Base-by-base conservation (phyloP, 2,888 invertebrate species). In the Neria commutata region DNA sequence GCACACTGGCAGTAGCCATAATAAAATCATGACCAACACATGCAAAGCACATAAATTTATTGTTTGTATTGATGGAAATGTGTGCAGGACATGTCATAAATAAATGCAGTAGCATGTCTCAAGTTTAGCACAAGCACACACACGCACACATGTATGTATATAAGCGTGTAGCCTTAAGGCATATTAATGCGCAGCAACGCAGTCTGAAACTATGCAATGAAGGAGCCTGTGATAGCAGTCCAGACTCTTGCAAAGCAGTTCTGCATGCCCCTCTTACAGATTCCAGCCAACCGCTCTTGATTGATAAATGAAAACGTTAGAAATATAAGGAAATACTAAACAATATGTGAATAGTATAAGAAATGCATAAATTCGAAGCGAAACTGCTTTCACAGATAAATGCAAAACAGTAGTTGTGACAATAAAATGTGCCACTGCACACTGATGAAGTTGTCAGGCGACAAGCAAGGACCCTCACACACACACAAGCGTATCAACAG, bases 381-480 rank as follows among this genome's bases (percentile, higher is more conserved):
- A n/a, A n/a, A n/a, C n/a, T n/a, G n/a, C n/a, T n/a, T n/a, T n/a
- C n/a, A n/a, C n/a, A n/a, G n/a, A n/a, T n/a, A n/a, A n/a, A n/a
- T n/a, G n/a, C n/a, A n/a, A n/a, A n/a, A n/a, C n/a, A n/a, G n/a
- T n/a, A n/a, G n/a, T n/a, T n/a, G n/a, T n/a, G n/a, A n/a, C n/a
- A n/a, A n/a, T n/a, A n/a, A n/a, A n/a, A n/a, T n/a, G n/a, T n/a
- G n/a, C n/a, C n/a, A n/a, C n/a, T n/a, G n/a, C n/a, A n/a, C 46
- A 51, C 56, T 58, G 65, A 72, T 72, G 74, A 71, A 71, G 73
- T 71, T 74, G 73, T 72, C 72, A 69, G 61, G 37, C 58, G 49
- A 59, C 21, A 29, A 10, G 11, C 56, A 26, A 33, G 8, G 14
- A 33, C 33, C 6, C 6, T 33, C 14, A 16, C 40, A 53, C 16